Base-by-base conservation (phyloP, 1,140 invertebrate genomes). In the Scaptodrosophila lebanonensis region DNA sequence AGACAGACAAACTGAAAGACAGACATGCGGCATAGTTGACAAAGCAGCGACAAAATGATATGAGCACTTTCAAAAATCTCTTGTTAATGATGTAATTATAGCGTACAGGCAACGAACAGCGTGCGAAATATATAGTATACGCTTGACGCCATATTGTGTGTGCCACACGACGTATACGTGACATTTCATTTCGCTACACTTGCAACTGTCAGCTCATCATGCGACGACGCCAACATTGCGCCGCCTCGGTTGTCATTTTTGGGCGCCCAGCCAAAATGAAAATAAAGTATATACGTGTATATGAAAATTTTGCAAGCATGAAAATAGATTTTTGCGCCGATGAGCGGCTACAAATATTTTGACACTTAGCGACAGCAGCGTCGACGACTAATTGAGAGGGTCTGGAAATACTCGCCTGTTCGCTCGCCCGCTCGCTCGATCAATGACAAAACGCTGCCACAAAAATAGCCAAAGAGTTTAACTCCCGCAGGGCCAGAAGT, bases 151-250 rank as follows among this genome's bases (percentile, higher is more conserved):
- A 45, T 57, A 65, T 4, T 25, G 22, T 4, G 38, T 62, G 69
- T 75, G 72, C 73, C 72, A 77, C 72, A 77, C 73, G 72, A 68
- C 72, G 73, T 79, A 79, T 77, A 77, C 73, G 72, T 77, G 72
- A 77, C 68, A 77, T 79, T 77, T 25, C 3, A 8, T 25, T 77
- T 64, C 62, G 72, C 67, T 67, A 77, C 38, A 43, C 62, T 48
- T 60, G 62, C 57, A 52, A 59, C 18, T n/a, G n/a, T n/a, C n/a
- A 42, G 50, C 51, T 11, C 20, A 25, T 11, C 63, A 53, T 49
- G 48, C n/a, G n/a, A n/a, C n/a, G n/a, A n/a, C n/a, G n/a, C n/a
- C n/a, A n/a, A n/a, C n/a, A n/a, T n/a, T n/a, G n/a, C n/a, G n/a
- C n/a, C n/a, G n/a, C n/a, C n/a, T n/a, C 49, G 29, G 51, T 44